Evolutionary conservation across 1,140 invertebrate genomes (phyloP).

Genomic region (Pseudomyrmex flavicornis): DNA sequence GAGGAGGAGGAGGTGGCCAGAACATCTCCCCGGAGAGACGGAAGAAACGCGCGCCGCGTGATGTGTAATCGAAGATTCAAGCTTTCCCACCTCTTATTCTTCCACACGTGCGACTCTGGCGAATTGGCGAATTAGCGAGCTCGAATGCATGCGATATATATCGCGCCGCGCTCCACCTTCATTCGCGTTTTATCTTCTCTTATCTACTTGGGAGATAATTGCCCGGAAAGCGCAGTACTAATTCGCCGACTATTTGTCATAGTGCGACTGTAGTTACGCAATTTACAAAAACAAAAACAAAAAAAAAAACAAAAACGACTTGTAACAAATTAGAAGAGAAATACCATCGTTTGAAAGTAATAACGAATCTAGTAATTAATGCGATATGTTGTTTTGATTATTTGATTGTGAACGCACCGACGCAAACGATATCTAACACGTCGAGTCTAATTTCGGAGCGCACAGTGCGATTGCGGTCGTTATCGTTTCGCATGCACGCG

Average conservation of each 20-base stretch:
- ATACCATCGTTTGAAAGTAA: not conserved
- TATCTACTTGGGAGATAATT: not conserved
- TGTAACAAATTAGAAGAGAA: not conserved
- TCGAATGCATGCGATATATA: not conserved
- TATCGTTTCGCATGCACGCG: not conserved
- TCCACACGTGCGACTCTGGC: not conserved
- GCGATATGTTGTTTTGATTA: conserved; percentile 1
- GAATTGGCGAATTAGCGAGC: not conserved
- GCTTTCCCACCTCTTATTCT: not conserved
- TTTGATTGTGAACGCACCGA: conserved; percentile 8
- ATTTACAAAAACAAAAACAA: too few species aligned
- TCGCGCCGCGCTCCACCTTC: not conserved
- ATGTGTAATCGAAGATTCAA: conserved; percentile 81
- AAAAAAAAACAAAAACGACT: too few species aligned
- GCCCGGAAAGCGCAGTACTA: not conserved
- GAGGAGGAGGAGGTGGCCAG: too few species aligned
- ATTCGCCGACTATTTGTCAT: not conserved
- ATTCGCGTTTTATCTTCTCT: not conserved
- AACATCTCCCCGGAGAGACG: not conserved
- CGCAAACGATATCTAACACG: conserved; percentile 20
- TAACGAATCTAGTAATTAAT: not conserved
- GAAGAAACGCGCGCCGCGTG: conserved; percentile 61
- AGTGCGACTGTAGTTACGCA: not conserved
- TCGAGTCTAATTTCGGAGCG: not conserved
- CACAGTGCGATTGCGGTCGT: conserved; percentile 4